A percentile compares a stretch with the other conserved stretches of the same genome.
Evolutionary conservation across 2,797 vertebrate genomes (phyloP).

Genomic region (Pseudomugil tenellus): DNA sequence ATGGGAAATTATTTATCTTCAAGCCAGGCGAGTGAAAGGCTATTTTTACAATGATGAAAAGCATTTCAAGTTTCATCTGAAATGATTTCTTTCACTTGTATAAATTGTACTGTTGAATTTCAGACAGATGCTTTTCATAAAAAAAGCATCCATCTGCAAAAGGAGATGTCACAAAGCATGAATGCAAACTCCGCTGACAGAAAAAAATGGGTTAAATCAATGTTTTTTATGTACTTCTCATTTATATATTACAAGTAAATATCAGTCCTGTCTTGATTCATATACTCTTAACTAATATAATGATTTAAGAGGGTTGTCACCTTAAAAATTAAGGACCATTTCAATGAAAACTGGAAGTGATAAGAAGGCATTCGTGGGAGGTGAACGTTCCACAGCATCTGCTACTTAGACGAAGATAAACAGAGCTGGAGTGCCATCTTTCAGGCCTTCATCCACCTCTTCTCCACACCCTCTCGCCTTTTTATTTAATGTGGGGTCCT

Average conservation of each 20-base stretch:
- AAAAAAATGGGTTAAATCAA: slow-evolving; percentile 4
- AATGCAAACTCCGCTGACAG: slow-evolving; percentile 62
- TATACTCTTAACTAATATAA: background rate
- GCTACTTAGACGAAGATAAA: slow-evolving; percentile 58
- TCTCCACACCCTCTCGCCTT: too few relatives aligned
- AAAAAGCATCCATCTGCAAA: slow-evolving; percentile 67
- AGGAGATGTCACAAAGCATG: slow-evolving; percentile 70
- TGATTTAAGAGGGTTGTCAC: slow-evolving; percentile 13
- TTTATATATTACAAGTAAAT: background rate
- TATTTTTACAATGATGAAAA: slow-evolving; percentile 72
- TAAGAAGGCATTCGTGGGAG: slow-evolving; percentile 46
- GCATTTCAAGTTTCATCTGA: slow-evolving; percentile 81
- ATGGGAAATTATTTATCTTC: slow-evolving; percentile 86
- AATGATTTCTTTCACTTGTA: slow-evolving; percentile 77
- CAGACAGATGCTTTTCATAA: slow-evolving; percentile 73
- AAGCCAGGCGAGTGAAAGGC: slow-evolving; percentile 75
- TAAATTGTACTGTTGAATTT: slow-evolving; percentile 79
- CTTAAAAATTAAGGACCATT: background rate
- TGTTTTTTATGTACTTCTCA: background rate
- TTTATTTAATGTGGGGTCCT: slow-evolving; percentile 56
- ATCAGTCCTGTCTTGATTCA: background rate
- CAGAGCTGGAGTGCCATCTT: slow-evolving; percentile 52
- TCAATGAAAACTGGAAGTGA: slow-evolving; percentile 16
- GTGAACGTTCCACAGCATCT: slow-evolving; percentile 54
- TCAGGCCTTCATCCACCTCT: slow-evolving; percentile 39